phyloP scores from a whole-genome alignment of 2,113 vertebrate species.

The Prietella phreatophila region DNA sequence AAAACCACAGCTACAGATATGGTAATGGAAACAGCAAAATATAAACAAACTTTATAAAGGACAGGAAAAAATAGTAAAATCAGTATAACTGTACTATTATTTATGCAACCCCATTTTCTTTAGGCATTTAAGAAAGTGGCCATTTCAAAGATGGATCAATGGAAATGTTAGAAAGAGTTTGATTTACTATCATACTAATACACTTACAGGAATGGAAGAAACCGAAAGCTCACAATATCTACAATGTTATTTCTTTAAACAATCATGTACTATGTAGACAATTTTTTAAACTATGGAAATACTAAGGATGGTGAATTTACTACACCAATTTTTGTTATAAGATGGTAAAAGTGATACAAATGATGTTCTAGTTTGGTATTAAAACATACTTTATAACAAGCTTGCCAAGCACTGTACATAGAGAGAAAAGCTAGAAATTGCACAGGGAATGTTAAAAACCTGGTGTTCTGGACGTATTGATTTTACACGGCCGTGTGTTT shows the following conservation, averaged over 20 bases:
- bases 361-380: background rate
- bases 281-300: background rate
- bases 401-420: background rate
- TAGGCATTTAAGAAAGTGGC: background rate
- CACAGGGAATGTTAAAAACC: slow-evolving; percentile 14
- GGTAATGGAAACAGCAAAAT: background rate
- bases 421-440: background rate
- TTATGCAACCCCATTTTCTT: background rate
- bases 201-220: background rate
- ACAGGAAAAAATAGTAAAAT: background rate
- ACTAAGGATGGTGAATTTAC: background rate
- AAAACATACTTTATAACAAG: background rate
- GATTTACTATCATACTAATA: background rate
- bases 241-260: background rate
- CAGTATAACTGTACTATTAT: background rate
- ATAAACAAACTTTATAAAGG: background rate
- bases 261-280: background rate
- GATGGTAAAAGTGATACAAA: background rate
- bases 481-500: slow-evolving; percentile 44
- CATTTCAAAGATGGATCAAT: background rate
- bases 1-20: background rate
- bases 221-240: background rate
- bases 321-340: background rate
- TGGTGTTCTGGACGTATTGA: slow-evolving; percentile 45
- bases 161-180: too few relatives aligned